Conservation (phyloP, 37 sponge, comb jelly and placozoan genomes). For the Tethya wilhelma region DNA sequence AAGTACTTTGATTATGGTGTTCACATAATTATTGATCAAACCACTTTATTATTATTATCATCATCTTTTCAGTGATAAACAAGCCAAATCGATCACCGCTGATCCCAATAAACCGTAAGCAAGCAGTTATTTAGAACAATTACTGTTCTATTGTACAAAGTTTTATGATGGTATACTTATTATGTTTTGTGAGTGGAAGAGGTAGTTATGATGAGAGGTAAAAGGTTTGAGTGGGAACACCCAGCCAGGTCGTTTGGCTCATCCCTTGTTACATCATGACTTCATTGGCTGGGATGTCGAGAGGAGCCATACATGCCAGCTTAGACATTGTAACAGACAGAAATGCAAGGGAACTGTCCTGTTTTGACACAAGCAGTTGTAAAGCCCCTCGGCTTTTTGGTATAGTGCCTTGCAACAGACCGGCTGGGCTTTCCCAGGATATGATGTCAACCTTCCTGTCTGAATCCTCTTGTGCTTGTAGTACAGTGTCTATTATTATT, state of each 20-base stretch:
- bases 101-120: conserved; percentile 77
- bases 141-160: background rate
- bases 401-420: no score
- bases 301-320: no score
- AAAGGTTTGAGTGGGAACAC: conserved; percentile 79
- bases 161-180: background rate
- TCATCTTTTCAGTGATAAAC: conserved; percentile 74
- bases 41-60: background rate
- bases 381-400: no score
- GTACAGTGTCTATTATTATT: no score
- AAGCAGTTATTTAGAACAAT: background rate
- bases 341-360: no score
- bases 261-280: background rate
- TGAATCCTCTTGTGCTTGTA: no score
- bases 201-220: conserved; percentile 83
- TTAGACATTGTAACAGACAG: no score
- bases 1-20: background rate
- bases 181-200: background rate
- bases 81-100: conserved; percentile 63
- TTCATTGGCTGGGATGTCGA: no score
- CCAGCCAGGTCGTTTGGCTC: background rate
- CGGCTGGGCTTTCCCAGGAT: no score
- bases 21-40: background rate
- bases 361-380: no score
- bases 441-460: no score